phyloP scores from a whole-genome alignment of 2,113 vertebrate species.

The Leptobrachium ailaonicum region DNA sequence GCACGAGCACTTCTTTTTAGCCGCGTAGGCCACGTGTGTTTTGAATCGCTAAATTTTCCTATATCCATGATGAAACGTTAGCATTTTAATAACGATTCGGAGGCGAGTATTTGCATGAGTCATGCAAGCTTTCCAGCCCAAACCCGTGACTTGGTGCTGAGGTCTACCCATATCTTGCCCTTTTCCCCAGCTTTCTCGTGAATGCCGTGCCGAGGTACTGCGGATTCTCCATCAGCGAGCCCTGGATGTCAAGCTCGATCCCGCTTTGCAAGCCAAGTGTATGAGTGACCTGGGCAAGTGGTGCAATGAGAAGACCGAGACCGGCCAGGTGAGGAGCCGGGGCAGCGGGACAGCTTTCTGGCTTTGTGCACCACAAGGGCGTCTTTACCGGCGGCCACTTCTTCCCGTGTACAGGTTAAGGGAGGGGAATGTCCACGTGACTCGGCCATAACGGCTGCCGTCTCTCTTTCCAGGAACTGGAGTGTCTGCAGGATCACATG shows the following conservation, averaged over 20 bases:
- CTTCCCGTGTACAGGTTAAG: too few species aligned
- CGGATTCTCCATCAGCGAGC: conserved; percentile 94
- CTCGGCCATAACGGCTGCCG: neutral
- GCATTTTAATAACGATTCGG: too few species aligned
- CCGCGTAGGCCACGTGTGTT: too few species aligned
- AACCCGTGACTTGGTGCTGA: neutral
- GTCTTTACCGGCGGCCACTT: too few species aligned
- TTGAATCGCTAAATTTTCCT: too few species aligned
- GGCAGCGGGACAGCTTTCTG: neutral
- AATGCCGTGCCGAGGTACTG: conserved; percentile 93
- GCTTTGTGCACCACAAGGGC: neutral
- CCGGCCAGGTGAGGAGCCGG: conserved; percentile 75
- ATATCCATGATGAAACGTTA: too few species aligned
- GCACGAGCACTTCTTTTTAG: too few species aligned
- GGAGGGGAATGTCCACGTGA: too few species aligned
- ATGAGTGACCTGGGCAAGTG: conserved; percentile 94
- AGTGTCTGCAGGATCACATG: conserved; percentile 94
- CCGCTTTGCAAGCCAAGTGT: conserved; percentile 89
- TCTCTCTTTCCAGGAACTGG: conserved; percentile 77
- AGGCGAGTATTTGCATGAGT: too few species aligned
- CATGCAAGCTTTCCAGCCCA: too few species aligned
- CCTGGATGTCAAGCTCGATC: conserved; percentile 93
- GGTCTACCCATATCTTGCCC: neutral
- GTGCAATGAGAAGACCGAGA: conserved; percentile 94
- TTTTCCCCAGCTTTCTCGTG: conserved; percentile 80